Percentiles rank a stretch among this genome's conserved stretches.
Conservation (phyloP, 2,797 vertebrate genomes). For the Mastacembelus armatus region DNA sequence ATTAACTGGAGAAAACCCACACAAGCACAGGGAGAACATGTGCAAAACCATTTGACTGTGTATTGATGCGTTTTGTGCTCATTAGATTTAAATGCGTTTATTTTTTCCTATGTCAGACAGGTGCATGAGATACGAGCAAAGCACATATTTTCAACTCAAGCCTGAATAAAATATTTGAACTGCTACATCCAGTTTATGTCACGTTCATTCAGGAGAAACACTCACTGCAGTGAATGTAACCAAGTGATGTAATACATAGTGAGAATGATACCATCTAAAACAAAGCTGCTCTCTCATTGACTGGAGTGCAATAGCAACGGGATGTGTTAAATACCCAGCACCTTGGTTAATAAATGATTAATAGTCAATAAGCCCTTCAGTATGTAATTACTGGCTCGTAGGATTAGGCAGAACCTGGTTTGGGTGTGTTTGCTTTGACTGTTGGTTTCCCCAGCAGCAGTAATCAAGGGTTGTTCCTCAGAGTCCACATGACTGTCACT, state of each 20-base stretch:
- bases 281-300: neutral
- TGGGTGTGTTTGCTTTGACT: constrained; percentile 56
- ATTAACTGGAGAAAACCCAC: too few species aligned
- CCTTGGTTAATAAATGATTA: constrained; percentile 26
- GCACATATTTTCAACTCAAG: neutral
- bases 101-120: constrained; percentile 1
- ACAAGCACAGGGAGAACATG: too few species aligned
- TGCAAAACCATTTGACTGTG: neutral
- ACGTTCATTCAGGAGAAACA: too few species aligned
- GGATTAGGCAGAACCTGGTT: constrained; percentile 79
- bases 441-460: constrained; percentile 57
- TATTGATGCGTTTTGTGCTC: neutral
- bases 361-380: constrained; percentile 1
- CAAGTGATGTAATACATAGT: too few species aligned
- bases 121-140: too few species aligned
- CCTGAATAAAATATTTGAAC: constrained; percentile 9
- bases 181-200: neutral
- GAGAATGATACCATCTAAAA: neutral
- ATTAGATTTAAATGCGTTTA: constrained; percentile 13
- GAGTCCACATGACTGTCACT: neutral
- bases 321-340: neutral
- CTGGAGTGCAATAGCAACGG: neutral
- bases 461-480: constrained; percentile 40
- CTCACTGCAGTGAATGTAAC: too few species aligned
- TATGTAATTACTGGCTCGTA: constrained; percentile 55